Evolutionary conservation across 2,113 vertebrate species (phyloP).

Genomic region (Dipodomys spectabilis): DNA sequence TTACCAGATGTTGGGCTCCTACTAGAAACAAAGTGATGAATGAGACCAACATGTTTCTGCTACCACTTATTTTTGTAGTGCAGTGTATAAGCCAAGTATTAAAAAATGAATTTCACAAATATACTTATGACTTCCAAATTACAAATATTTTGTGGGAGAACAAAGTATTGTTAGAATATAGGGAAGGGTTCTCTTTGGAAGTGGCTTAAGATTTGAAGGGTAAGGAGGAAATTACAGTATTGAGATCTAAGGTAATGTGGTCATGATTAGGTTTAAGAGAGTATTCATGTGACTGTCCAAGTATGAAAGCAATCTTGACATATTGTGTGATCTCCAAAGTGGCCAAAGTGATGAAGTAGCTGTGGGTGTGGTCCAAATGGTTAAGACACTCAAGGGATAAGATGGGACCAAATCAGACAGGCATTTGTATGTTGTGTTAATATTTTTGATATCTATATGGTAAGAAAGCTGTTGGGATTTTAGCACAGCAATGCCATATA

Average conservation of each 20-base stretch:
- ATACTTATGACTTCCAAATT: neutral
- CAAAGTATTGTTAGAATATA: neutral
- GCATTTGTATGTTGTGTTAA: neutral
- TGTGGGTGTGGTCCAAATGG: neutral
- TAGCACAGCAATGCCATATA: neutral
- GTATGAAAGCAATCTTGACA: neutral
- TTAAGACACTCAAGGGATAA: neutral
- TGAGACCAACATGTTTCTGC: neutral
- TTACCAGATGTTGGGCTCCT: neutral
- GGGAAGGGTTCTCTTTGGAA: neutral
- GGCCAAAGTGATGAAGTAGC: too few species aligned
- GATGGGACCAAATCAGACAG: neutral
- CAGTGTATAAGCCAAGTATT: neutral
- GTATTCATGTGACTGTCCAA: neutral
- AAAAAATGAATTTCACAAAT: neutral
- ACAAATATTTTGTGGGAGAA: neutral
- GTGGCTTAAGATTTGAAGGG: neutral
- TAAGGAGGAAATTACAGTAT: neutral
- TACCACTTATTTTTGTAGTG: neutral
- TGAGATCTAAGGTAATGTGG: rapidly evolving
- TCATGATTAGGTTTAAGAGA: neutral
- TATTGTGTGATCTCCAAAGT: neutral
- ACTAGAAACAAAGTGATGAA: neutral
- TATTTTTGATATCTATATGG: too few species aligned
- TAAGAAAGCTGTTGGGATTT: neutral